phyloP scores from a whole-genome alignment of 2,113 vertebrate species.

The Esox niger region DNA sequence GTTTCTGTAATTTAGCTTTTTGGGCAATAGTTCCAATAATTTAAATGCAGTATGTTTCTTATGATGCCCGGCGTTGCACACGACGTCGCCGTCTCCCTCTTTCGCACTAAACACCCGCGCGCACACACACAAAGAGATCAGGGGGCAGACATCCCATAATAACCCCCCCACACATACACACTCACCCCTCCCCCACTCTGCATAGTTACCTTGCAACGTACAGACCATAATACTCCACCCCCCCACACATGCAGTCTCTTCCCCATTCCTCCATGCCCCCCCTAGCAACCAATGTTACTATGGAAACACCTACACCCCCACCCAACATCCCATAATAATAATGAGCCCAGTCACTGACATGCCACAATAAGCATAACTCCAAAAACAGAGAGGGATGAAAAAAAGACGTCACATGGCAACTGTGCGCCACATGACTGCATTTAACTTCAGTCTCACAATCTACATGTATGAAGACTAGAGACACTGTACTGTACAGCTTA shows the following conservation, averaged over 20 bases:
- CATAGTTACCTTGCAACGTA: conserved; percentile 81
- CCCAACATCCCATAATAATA: conserved; percentile 76
- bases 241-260: conserved; percentile 59
- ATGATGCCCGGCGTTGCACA: conserved; percentile 59
- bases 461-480: conserved; percentile 52
- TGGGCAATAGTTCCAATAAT: conserved; percentile 24
- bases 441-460: conserved; percentile 66
- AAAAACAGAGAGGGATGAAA: conserved; percentile 64
- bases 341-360: conserved; percentile 73
- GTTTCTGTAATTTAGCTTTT: conserved; percentile 13
- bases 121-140: conserved; percentile 82
- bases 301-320: conserved; percentile 58
- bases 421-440: conserved; percentile 69
- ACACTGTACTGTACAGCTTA: conserved; percentile 37
- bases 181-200: conserved; percentile 76
- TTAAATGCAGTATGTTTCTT: conserved; percentile 43
- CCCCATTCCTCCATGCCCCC: conserved; percentile 73
- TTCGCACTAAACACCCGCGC: conserved; percentile 68
- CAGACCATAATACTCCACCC: conserved; percentile 80
- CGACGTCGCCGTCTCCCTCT: conserved; percentile 72
- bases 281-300: conserved; percentile 74
- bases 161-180: conserved; percentile 56
- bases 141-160: conserved; percentile 85
- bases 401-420: conserved; percentile 69
- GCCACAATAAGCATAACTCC: conserved; percentile 81